Evolutionary conservation across 2,797 vertebrate species (phyloP).

Genomic region (Myotis findleyi): DNA sequence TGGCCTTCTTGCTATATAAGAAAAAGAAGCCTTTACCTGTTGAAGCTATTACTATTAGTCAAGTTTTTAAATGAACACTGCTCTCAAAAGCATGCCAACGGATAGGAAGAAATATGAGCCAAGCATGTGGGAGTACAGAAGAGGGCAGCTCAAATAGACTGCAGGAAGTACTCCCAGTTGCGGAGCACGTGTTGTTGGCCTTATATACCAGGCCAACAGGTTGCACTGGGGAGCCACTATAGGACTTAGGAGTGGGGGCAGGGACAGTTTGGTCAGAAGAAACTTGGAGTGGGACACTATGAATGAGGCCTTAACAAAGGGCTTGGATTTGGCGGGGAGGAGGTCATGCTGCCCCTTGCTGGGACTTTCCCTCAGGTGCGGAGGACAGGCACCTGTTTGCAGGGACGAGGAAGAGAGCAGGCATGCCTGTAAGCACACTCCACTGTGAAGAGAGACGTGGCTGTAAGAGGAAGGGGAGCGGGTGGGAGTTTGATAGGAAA

Average conservation of each 20-base stretch:
- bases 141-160: not conserved
- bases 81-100: not conserved
- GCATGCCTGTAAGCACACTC: not conserved
- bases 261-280: not conserved
- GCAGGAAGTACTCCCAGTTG: not conserved
- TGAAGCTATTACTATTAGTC: not conserved
- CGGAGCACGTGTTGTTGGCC: not conserved
- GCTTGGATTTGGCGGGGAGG: not conserved
- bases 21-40: slow-evolving; percentile 39
- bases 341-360: not conserved
- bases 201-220: not conserved
- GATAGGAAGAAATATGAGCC: not conserved
- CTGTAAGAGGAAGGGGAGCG: not conserved
- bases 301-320: not conserved
- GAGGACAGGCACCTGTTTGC: not conserved
- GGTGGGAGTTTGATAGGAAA: not conserved
- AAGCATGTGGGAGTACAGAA: not conserved
- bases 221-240: not conserved
- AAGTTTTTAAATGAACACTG: not conserved
- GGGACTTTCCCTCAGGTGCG: not conserved
- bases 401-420: not conserved
- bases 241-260: not conserved
- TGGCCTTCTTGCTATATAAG: not conserved
- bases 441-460: not conserved
- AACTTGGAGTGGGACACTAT: not conserved